These are phyloP conservation scores for Callipepla squamata DNA, from an alignment of 2,113 vertebrate genomes.

Conservation along the genomic window DNA sequence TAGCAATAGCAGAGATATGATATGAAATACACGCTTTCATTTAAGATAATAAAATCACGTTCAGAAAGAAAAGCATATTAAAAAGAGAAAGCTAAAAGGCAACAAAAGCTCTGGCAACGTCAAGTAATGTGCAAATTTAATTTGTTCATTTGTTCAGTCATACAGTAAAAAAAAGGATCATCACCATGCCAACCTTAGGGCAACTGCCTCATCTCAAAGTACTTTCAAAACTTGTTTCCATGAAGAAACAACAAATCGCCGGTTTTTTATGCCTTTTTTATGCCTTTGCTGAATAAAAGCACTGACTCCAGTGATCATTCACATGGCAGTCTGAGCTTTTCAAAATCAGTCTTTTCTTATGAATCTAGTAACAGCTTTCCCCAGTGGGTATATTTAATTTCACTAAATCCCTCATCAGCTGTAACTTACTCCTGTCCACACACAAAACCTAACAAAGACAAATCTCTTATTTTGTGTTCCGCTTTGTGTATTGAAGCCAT, in stretches of 20 bases:
- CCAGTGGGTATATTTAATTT: slow-evolving; percentile 40
- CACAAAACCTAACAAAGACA: slow-evolving; percentile 19
- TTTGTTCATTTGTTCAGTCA: slow-evolving; percentile 2
- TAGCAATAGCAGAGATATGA: not conserved
- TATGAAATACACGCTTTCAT: not conserved
- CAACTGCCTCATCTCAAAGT: not conserved
- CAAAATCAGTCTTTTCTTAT: slow-evolving; percentile 44
- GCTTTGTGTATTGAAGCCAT: slow-evolving; percentile 7
- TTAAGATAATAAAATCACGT: not conserved
- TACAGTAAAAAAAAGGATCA: not conserved
- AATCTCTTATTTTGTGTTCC: slow-evolving; percentile 30
- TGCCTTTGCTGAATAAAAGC: not conserved
- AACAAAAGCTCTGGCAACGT: not conserved
- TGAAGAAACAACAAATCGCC: slow-evolving; percentile 3
- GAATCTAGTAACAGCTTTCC: slow-evolving; percentile 42
- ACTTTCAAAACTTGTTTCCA: not conserved
- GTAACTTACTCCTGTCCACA: slow-evolving; percentile 12
- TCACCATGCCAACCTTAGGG: slow-evolving; percentile 1
- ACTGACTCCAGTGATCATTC: slow-evolving; percentile 1
- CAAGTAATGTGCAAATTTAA: not conserved
- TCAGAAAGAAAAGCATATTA: not conserved
- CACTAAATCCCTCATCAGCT: slow-evolving; percentile 13
- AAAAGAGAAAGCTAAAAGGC: not conserved
- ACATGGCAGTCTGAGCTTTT: not conserved
- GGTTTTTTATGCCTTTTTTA: not conserved